Conservation (phyloP, 2,113 vertebrate species). For the Heterotis niloticus region DNA sequence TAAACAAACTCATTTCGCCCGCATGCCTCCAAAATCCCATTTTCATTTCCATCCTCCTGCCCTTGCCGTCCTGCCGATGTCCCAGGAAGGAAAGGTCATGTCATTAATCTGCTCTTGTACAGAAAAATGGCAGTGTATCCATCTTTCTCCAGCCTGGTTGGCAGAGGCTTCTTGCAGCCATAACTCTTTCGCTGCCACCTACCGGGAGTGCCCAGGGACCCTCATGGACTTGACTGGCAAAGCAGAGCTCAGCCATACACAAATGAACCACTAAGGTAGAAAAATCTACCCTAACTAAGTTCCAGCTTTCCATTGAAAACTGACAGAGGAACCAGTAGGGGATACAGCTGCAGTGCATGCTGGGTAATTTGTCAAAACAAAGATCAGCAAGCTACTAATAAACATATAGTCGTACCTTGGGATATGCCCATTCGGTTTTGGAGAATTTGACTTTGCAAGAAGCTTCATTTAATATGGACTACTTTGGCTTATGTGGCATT, state of each 20-base stretch:
- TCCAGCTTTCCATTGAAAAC: neutral
- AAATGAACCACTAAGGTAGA: no score
- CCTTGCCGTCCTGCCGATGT: slow-evolving; percentile 18
- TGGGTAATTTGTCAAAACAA: no score
- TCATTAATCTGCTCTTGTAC: slow-evolving; percentile 39
- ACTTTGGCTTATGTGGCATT: no score
- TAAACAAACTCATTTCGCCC: slow-evolving; percentile 19
- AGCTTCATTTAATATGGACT: no score
- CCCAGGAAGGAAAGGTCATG: slow-evolving; percentile 41
- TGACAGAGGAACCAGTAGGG: neutral
- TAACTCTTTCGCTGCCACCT: slow-evolving; percentile 13
- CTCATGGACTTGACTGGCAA: neutral
- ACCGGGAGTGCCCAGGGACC: neutral
- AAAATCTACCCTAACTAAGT: neutral
- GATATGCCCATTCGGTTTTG: no score
- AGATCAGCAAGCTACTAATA: no score
- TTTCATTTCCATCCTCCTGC: slow-evolving; percentile 11
- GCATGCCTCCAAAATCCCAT: neutral
- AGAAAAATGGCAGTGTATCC: slow-evolving; percentile 32
- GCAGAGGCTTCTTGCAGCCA: neutral
- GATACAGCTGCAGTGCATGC: neutral
- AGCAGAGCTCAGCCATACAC: neutral
- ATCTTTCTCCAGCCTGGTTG: slow-evolving; percentile 20
- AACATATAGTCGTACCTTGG: no score
- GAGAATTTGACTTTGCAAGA: no score